A percentile compares a stretch with the other conserved stretches of the same genome.
Conservation (phyloP, 2,797 vertebrate species). For the Eupleurogrammus muticus region DNA sequence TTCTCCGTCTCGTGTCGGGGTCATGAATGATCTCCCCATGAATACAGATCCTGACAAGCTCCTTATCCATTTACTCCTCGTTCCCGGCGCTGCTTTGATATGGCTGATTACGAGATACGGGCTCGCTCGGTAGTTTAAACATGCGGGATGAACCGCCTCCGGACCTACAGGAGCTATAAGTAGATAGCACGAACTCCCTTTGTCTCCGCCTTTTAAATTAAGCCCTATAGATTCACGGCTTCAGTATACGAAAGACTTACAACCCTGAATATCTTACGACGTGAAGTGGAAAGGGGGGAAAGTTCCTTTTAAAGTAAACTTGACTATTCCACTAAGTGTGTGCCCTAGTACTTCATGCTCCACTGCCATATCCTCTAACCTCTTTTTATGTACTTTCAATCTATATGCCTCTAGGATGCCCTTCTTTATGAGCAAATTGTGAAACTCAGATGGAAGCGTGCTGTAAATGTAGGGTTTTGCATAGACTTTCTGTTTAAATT, state of each 20-base stretch:
- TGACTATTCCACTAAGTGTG: neutral
- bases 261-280: neutral
- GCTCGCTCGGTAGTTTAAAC: slow-evolving; percentile 35
- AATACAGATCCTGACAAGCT: slow-evolving; percentile 58
- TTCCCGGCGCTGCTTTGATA: slow-evolving; percentile 22
- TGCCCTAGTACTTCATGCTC: neutral
- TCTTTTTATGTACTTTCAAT: neutral
- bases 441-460: neutral
- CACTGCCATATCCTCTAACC: neutral
- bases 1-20: slow-evolving; percentile 45
- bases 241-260: slow-evolving; percentile 1
- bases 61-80: slow-evolving; percentile 36
- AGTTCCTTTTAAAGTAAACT: neutral
- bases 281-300: neutral
- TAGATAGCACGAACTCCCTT: slow-evolving; percentile 14
- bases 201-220: neutral
- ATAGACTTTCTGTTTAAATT: neutral
- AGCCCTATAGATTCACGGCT: neutral
- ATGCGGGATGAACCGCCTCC: slow-evolving; percentile 12
- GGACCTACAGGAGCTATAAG: slow-evolving; percentile 10
- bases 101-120: slow-evolving; percentile 58
- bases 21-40: slow-evolving; percentile 56
- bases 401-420: neutral
- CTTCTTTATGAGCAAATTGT: slow-evolving; percentile 14
- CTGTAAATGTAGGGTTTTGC: slow-evolving; percentile 12